Conservation (phyloP, 2,113 vertebrate species). For the Ceyx cyanopectus region DNA sequence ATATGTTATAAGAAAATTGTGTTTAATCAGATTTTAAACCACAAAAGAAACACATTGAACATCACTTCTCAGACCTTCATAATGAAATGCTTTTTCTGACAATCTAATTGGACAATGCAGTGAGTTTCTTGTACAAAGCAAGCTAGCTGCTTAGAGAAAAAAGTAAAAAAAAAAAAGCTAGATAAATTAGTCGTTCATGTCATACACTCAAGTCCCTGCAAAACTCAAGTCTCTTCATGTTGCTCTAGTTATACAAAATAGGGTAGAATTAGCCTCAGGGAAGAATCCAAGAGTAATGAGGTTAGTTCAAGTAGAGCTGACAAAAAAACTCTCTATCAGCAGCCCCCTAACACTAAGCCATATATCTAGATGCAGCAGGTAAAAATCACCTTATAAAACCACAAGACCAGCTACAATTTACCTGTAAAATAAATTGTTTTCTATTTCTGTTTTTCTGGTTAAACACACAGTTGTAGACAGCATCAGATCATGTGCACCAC, state of each 20-base stretch:
- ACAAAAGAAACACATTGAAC: background rate
- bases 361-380: background rate
- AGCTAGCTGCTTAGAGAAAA: background rate
- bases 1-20: background rate
- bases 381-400: background rate
- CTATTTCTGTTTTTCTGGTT: background rate
- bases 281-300: constrained; percentile 15
- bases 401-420: background rate
- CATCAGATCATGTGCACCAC: background rate
- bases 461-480: background rate
- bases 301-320: constrained; percentile 35
- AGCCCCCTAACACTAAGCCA: background rate
- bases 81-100: background rate
- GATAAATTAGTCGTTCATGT: background rate
- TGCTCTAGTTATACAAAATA: constrained; percentile 50
- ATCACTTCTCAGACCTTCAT: background rate
- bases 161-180: background rate
- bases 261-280: constrained; percentile 43
- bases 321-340: background rate
- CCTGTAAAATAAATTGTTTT: background rate
- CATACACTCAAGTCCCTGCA: background rate
- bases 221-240: background rate
- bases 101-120: background rate
- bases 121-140: background rate
- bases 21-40: background rate